Base-by-base conservation (phyloP, 2,113 vertebrate species). In the Alethe diademata region DNA sequence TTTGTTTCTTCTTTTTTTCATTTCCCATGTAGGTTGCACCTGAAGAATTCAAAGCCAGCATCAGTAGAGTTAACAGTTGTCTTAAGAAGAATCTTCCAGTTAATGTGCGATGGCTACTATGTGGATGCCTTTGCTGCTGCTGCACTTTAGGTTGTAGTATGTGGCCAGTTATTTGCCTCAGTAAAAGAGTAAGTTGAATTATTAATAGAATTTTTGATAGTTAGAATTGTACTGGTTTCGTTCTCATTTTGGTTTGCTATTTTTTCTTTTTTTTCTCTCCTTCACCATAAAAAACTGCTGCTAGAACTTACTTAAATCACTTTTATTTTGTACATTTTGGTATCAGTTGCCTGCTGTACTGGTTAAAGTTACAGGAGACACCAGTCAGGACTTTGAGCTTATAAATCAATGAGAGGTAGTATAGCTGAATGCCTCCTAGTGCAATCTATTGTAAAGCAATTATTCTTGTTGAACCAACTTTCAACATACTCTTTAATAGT, bases 81-180 rank as follows among this genome's bases (percentile, higher is more conserved):
- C 98, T 99, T 88, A 99, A 98, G 97, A 99, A 99, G 98, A 99
- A 99, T 5, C 98, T 99, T 96, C 99, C 99, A 12, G 98, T 99
- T 91, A 99, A 99, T 74, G 99, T 99, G 38, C 98, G 99, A 88
- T 99, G 99, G 99, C 98, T 99, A 36, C 98, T 99, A 70, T 99
- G 99, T 95, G 99, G 99, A 97, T 99, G 99, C 97, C 98, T 99
- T 91, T 99, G 99, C 97, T 99, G 99, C 97, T 99, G 99, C 96
- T 99, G 99, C 97, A 99, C 99, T 6, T 97, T 99, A 97, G 99
- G 99, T 86, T 99, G 99, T 98, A 99, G 99, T 96, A 98, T 99
- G 98, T 99, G 99, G 99, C 99, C 99, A 43, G 99, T 99, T 94
- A 99, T 99, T 97, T 99, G 99, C 97, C 99, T 99, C 98, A 99